Evolutionary conservation across 2,797 vertebrate species (phyloP).

Genomic region (Nyctibius grandis): DNA sequence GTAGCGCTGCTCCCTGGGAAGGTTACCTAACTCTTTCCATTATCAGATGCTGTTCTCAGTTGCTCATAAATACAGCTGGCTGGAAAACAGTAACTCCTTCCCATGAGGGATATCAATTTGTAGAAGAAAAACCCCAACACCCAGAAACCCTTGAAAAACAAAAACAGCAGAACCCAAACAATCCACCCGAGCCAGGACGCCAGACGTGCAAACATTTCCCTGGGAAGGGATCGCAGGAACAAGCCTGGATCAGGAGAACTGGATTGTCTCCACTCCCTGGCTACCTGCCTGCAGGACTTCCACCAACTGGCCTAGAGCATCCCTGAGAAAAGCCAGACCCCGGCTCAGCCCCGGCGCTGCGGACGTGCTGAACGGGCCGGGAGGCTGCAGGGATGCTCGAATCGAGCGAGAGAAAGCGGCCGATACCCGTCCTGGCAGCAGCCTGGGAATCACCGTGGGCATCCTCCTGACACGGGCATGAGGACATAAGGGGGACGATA

Average conservation of each 20-base stretch:
- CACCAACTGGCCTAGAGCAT: constrained; percentile 22
- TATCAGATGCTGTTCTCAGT: not conserved
- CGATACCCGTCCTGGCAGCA: not conserved
- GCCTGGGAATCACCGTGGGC: not conserved
- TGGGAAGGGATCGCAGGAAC: constrained; percentile 3
- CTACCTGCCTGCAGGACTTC: constrained; percentile 38
- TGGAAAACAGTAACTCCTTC: constrained; percentile 23
- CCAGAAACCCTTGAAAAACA: constrained; percentile 61
- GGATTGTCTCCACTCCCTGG: constrained; percentile 23
- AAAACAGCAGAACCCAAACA: constrained; percentile 59
- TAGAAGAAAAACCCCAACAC: constrained; percentile 36
- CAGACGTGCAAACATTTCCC: constrained; percentile 35
- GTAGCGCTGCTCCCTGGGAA: not conserved
- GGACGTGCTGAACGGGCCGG: not conserved
- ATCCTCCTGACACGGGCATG: rapidly evolving
- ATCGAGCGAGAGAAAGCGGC: rapidly evolving
- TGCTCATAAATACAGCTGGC: constrained; percentile 43
- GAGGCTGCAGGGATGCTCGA: not conserved
- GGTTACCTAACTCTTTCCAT: constrained; percentile 53
- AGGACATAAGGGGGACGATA: rapidly evolving
- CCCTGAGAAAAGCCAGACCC: not conserved
- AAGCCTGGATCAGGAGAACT: not conserved
- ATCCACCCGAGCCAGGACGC: not conserved
- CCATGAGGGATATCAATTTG: constrained; percentile 8
- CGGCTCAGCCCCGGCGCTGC: not conserved